Percentiles rank a stretch among this genome's conserved stretches.
These are phyloP conservation scores for Macrosoma leucophasiata DNA, from an alignment of 2,888 invertebrate species.

Conservation along the genomic window DNA sequence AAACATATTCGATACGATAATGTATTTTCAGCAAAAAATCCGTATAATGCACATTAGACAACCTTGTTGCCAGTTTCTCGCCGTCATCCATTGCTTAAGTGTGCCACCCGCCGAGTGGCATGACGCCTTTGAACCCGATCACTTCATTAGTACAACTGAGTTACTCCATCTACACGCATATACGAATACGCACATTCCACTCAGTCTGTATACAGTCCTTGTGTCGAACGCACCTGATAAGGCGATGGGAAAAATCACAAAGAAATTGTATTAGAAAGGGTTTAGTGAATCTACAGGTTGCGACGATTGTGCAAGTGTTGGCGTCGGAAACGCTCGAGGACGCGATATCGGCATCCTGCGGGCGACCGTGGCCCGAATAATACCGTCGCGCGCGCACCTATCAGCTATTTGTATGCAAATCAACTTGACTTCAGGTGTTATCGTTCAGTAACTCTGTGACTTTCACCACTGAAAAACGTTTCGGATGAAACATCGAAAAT, in stretches of 20 bases:
- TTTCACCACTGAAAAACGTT: conserved; percentile 11
- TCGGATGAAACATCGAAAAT: conserved; percentile 35
- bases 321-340: conserved; percentile 58
- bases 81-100: conserved; percentile 40
- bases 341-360: conserved; percentile 67
- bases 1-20: too few species aligned
- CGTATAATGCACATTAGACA: conserved; percentile 14
- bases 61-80: conserved; percentile 19
- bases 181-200: conserved; percentile 44
- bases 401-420: conserved; percentile 66
- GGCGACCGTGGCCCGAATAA: conserved; percentile 71
- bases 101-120: conserved; percentile 53
- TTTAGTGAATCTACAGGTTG: too few species aligned
- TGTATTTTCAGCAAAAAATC: too few species aligned
- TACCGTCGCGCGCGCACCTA: conserved; percentile 48
- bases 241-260: conserved; percentile 26
- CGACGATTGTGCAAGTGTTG: conserved; percentile 54
- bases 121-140: conserved; percentile 68
- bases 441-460: conserved; percentile 47
- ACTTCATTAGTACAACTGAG: conserved; percentile 66
- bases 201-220: conserved; percentile 61
- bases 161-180: conserved; percentile 53
- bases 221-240: conserved; percentile 48
- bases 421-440: conserved; percentile 43
- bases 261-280: conserved; percentile 34